Evolutionary conservation across 2,113 vertebrate genomes (phyloP), one percentile per base, ranked within the genome.

Genomic region (Ctenomys sociabilis): DNA sequence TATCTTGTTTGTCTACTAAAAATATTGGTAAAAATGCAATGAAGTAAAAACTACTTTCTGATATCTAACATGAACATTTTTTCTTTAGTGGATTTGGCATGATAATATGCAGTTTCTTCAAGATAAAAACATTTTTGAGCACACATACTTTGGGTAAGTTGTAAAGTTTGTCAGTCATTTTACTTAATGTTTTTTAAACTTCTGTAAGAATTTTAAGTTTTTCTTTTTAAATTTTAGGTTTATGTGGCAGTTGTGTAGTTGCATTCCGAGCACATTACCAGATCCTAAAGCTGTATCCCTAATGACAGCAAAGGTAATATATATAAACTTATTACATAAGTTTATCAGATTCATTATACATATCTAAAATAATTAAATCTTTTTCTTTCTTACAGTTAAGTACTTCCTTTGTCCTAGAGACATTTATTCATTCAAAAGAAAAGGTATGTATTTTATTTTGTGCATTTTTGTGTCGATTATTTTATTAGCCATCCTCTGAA

Each of bases 51-150:
- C 75, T 95, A 86, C 72, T 97, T 97, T 98, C 95, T 98, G 96
- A 94, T 98, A 83, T 93, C 96, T 98, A 95, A 98, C 98, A 92
- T 96, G 98, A 97, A 95, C 95, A 90, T 98, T 98, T 98, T 98
- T 98, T 96, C 96, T 98, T 96, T 97, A 99, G 99, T 99, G 99
- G 99, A 99, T 99, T 97, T 99, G 99, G 99, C 99, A 99, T 95
- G 99, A 99, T 98, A 99, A 99, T 97, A 99, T 99, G 99, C 99
- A 99, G 98, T 99, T 99, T 97, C 99, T 99, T 96, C 99, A 99
- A 98, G 99, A 99, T 97, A 99, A 99, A 98, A 99, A 99, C 96
- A 99, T 99, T 97, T 99, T 99, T 98, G 99, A 99, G 80, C 99
- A 99, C 98, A 99, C 99, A 0, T 99, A 99, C 98, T 99, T 99